Evolutionary conservation across 2,113 vertebrate species (phyloP), one percentile per base, ranked within the genome.

Genomic region (Puma concolor): DNA sequence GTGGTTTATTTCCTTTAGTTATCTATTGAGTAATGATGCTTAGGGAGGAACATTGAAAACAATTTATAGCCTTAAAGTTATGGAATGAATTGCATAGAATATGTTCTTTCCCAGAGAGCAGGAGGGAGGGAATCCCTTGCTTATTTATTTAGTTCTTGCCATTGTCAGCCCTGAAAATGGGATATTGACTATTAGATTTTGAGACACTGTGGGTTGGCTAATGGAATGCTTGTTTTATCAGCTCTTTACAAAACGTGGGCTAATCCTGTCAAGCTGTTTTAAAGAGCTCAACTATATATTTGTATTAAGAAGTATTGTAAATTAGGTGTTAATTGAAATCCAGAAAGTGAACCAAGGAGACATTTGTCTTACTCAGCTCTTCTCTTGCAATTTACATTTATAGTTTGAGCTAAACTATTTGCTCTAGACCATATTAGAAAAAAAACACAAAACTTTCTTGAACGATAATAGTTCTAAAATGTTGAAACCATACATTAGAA

Each of bases 251-350:
- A 82, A 95, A 88, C 44, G 57, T 63, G 67, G 63, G 52, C 71
- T 88, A 72, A 88, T 82, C 64, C 76, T 91, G 41, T 69, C 67
- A 80, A 60, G 52, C 54, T 44, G 5, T 41, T 85, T 50, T 72
- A 2, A 84, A 95, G 83, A 91, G 76, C 80, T 90, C 82, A 87
- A 4, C 82, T 81, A 54, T 81, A 41, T 88, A 90, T 97, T 97
- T 97, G 87, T 91, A 93, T 87, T 82, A 97, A 97, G 94, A 85
- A 66, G 48, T 72, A 69, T 57, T 82, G 88, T 79, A 96, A 97
- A 97, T 97, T 86, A 86, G 72, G 86, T 97, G 85, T 67, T 97
- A 96, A 96, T 77, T 98, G 90, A 96, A 96, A 94, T 88, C 63
- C 76, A 96, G 79, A 97, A 86, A 96, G 76, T 69, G 44, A 88